Evolutionary conservation across 2,113 vertebrate species (phyloP), one percentile per base, ranked within the genome.

Genomic region (Sinocyclocheilus maitianheensis): DNA sequence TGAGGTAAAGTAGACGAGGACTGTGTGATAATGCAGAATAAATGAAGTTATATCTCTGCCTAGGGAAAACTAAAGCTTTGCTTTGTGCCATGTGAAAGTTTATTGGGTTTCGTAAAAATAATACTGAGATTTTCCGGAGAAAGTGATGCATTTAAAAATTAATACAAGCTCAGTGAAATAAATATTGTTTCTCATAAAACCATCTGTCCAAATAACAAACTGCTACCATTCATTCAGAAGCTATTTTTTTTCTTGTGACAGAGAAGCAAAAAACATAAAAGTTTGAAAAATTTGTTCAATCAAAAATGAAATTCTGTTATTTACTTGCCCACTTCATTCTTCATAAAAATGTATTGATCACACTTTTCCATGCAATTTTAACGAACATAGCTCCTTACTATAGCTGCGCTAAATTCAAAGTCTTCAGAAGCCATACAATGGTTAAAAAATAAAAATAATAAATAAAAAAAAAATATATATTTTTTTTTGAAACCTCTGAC

Each of bases 31-130:
- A 75, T 84, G 72, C 77, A 24, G 55, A 43, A 80, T 63, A 80
- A 63, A 80, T 43, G 3, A 63, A 22, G 58, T 80, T 80, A 63
- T 22, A 80, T 80, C 5, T 1, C 58, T 12, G 55, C 77, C 58
- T 43, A 53, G 74, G 43, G 75, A 72, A 48, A 71, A 65, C 22
- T n/a, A 69, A 30, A 77, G 60, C 13, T 72, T 43, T 72, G 24
- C 43, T 72, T 43, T 72, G 24, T 9, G 12, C 34, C 20, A 62
- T 22, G 34, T 43, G 12, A 22, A 80, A 1, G 34, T 80, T 62
- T 80, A 80, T 80, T 80, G 34, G 55, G 34, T 43, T 80, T 43
- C 12, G 3, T 20, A 80, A 22, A 80, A 79, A 80, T 62, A 80
- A 62, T 16, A 62, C 55, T 13, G 22, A 24, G 55, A 79, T 24